Percentiles rank a stretch among this genome's conserved stretches.
phyloP scores from a whole-genome alignment of 2,113 vertebrate species.

The Grallaria varia region DNA sequence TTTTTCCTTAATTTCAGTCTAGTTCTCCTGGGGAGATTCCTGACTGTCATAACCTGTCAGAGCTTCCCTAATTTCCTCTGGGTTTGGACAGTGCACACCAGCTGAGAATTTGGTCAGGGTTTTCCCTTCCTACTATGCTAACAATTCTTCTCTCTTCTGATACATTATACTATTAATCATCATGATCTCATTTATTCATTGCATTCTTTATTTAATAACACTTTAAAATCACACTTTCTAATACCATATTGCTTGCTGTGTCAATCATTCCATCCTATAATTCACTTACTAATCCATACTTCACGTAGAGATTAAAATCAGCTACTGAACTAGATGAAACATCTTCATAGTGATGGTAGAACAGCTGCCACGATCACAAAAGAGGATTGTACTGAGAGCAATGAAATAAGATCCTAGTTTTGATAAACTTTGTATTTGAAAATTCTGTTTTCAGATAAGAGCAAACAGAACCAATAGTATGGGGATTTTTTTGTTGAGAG shows the following conservation, averaged over 20 bases:
- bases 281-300: slow-evolving; percentile 21
- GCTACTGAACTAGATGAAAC: background rate
- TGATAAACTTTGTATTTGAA: background rate
- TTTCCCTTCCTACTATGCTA: background rate
- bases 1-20: slow-evolving; percentile 16
- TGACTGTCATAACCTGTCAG: background rate
- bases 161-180: slow-evolving; percentile 3
- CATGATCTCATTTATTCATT: background rate
- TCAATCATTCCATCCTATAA: slow-evolving; percentile 48
- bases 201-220: slow-evolving; percentile 1
- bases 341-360: background rate
- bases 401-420: background rate
- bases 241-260: background rate
- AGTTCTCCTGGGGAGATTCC: background rate
- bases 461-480: background rate
- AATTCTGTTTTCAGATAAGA: background rate
- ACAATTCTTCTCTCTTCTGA: background rate
- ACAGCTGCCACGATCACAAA: background rate
- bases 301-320: slow-evolving; percentile 34
- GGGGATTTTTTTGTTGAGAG: rapidly evolving
- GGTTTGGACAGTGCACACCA: background rate
- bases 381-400: background rate
- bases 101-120: background rate
- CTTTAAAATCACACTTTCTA: background rate
- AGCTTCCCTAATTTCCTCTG: slow-evolving; percentile 30